Base-by-base conservation (phyloP, 2,113 vertebrate genomes). In the Siphamia tubifer region DNA sequence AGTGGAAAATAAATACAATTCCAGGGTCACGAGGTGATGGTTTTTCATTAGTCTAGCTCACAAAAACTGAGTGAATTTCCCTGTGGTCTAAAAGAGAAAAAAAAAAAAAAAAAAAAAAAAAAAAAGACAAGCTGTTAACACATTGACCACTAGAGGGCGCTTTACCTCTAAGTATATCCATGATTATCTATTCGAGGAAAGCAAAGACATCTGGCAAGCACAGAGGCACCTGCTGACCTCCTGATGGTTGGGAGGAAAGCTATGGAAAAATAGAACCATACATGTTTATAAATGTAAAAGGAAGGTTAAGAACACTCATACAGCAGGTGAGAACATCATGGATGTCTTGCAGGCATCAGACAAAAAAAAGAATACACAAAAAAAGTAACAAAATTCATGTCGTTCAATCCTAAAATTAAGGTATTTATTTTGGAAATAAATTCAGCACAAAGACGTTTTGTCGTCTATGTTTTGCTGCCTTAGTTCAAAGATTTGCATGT, bases 151-250 rank as follows among this genome's bases (percentile, higher is more conserved):
- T 70, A 85, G 85, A 82, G 80, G 85, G 78, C n/a, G 66, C 36
- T 61, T 32, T n/a, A 61, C 39, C 11, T 63, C 51, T 27, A 79
- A 70, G 38, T 45, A 76, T 78, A 6, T 17, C 45, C 13, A 13
- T 25, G 1, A 6, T 16, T 3, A 4, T 64, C 40, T 17, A 32
- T 39, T 19, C 31, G 38, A 68, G 48, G 16, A 36, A 60, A 31
- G 34, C 27, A 12, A 4, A 65, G 61, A 75, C 82, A 81, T 81
- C 74, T 83, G 80, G 57, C 24, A 20, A 63, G 57, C 69, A 38
- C 34, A 42, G 77, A 75, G 47, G 78, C 81, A 85, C 83, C 85
- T 85, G 82, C 80, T 83, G 82, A 85, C 85, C 77, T 74, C 71
- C 57, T 56, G 62, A 67, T 55, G 57, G 58, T 65, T 64, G 8